phyloP scores from a whole-genome alignment of 2,113 vertebrate species.

The Ramphastos sulfuratus region DNA sequence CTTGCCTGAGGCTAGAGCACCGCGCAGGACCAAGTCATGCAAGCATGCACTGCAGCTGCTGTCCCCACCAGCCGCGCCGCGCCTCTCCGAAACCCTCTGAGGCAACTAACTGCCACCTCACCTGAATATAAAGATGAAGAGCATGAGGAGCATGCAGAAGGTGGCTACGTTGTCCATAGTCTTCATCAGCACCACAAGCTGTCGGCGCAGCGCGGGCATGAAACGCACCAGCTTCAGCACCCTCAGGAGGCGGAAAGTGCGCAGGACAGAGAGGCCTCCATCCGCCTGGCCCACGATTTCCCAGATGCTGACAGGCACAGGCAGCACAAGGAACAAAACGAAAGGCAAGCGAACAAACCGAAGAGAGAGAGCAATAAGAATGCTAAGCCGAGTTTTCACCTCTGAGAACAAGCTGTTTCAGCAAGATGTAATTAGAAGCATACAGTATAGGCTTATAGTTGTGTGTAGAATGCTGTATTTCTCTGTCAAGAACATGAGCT shows the following conservation, averaged over 20 bases:
- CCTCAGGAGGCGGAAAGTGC: constrained; percentile 92
- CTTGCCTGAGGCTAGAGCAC: background rate
- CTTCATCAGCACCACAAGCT: constrained; percentile 98
- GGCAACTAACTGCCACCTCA: constrained; percentile 44
- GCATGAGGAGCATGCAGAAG: constrained; percentile 99
- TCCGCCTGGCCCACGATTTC: constrained; percentile 95
- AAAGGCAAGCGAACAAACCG: background rate
- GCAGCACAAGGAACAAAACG: background rate
- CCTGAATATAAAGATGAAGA: constrained; percentile 99
- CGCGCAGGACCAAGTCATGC: background rate
- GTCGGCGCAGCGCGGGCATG: constrained; percentile 93
- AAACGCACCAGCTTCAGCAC: constrained; percentile 96
- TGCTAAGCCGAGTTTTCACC: background rate
- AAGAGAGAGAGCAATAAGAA: background rate
- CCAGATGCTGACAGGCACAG: constrained; percentile 81
- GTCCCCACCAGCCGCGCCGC: background rate
- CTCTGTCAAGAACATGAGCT: background rate
- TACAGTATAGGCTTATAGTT: background rate
- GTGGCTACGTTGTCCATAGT: constrained; percentile 99
- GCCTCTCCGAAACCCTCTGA: background rate
- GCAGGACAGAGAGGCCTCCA: constrained; percentile 89
- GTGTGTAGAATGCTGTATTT: background rate
- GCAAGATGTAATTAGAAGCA: background rate
- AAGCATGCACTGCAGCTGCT: background rate
- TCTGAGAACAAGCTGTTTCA: background rate